phyloP scores from a whole-genome alignment of 2,888 invertebrate genomes.

The Koerneria pararmatus region DNA sequence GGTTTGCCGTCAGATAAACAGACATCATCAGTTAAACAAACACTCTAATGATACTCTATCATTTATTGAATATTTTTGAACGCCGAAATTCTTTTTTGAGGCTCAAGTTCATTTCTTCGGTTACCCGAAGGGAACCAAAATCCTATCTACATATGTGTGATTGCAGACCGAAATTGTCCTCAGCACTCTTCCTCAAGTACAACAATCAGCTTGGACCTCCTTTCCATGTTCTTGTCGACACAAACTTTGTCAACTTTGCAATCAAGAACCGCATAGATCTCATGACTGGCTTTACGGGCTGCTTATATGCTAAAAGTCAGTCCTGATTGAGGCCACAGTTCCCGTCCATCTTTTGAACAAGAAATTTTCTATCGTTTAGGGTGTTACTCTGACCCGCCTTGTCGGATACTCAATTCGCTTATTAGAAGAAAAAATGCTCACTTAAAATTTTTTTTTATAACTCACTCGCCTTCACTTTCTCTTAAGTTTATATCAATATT shows the following conservation, averaged over 20 bases:
- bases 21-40: too few species aligned
- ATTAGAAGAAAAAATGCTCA: too few species aligned
- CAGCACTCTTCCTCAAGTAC: conserved; percentile 93
- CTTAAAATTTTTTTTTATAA: too few species aligned
- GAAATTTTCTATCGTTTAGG: conserved; percentile 20
- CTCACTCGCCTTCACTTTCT: too few species aligned
- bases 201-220: conserved; percentile 97
- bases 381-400: conserved; percentile 9
- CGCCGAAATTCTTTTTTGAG: too few species aligned
- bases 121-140: too few species aligned
- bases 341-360: not conserved
- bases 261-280: conserved; percentile 96
- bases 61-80: too few species aligned
- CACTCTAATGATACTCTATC: too few species aligned
- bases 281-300: conserved; percentile 96
- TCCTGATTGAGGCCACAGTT: conserved; percentile 22
- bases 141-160: not conserved
- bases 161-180: conserved; percentile 62
- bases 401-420: not conserved
- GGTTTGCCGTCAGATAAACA: too few species aligned
- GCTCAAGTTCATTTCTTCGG: too few species aligned
- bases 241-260: conserved; percentile 97
- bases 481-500: too few species aligned
- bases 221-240: conserved; percentile 90
- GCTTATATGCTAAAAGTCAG: conserved; percentile 86